Evolutionary conservation across 2,888 invertebrate species (phyloP), one percentile per base, ranked within the genome.

Genomic region (Spilarctia lutea): DNA sequence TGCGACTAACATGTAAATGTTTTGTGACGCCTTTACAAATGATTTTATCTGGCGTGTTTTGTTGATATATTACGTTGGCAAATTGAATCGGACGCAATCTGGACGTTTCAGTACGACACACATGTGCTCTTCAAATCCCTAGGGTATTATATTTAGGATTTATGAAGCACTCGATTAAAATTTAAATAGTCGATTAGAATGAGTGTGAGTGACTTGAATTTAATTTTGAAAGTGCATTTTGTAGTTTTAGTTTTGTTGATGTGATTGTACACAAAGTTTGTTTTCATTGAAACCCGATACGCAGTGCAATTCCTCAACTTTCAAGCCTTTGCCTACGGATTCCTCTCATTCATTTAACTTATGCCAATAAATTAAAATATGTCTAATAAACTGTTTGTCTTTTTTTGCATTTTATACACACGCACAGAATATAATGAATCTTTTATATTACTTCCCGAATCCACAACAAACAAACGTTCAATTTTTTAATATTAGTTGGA

Each of bases 71-170:
- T 93, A 92, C 91, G 85, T 89, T 89, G 90, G 87, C 87, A 93
- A 94, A 94, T 95, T 94, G 93, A 96, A 96, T 94, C 88, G 91
- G 90, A 91, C 91, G 90, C 93, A 94, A 94, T 95, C 93, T 94
- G 91, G 85, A 81, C 86, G 82, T 85, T 39, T 86, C 87, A 85
- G 83, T 84, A 83, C 76, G 83, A 81, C 81, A 87, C 92, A 92
- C 91, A 92, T 92, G 93, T 87, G 90, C 87, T 90, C 82, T 87
- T 87, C 79, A 83, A 89, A 80, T 87, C 86, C 88, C 89, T 83
- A 69, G 87, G 80, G 85, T 88, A 88, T 88, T 82, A 74, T 79
- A 85, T 88, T 88, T 79, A 75, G 71, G 79, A 80, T 84, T 84
- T 77, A 84, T 83, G 71, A 74, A 76, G 72, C 30, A 82, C 86